A percentile compares a stretch with the other conserved stretches of the same genome.
These are phyloP conservation scores for Eumeta japonica DNA, from an alignment of 1,140 invertebrate species.

Conservation along the genomic window DNA sequence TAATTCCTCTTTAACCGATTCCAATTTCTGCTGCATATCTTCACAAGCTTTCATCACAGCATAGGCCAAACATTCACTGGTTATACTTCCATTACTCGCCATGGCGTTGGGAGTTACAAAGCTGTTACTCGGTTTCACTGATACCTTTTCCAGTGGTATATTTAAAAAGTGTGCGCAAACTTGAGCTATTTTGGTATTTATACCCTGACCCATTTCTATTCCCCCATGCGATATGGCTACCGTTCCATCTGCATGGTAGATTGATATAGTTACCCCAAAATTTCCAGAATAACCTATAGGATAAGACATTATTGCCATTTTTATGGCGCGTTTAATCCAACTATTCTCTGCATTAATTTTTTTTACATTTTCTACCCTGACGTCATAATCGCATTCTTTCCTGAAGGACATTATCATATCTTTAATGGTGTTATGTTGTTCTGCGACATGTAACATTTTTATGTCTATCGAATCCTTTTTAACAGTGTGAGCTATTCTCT, in stretches of 20 bases:
- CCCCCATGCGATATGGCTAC: constrained; percentile 69
- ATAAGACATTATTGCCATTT: constrained; percentile 60
- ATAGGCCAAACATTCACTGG: constrained; percentile 68
- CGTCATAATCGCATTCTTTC: constrained; percentile 57
- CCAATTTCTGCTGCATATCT: constrained; percentile 62
- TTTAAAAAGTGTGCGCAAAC: constrained; percentile 72
- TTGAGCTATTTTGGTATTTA: constrained; percentile 75
- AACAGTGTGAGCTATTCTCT: constrained; percentile 70
- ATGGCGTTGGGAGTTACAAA: constrained; percentile 66
- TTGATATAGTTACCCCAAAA: constrained; percentile 60
- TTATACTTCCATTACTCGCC: constrained; percentile 69
- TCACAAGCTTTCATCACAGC: constrained; percentile 70
- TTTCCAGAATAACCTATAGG: constrained; percentile 51
- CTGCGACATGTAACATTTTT: constrained; percentile 61
- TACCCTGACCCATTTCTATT: constrained; percentile 73
- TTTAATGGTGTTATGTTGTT: constrained; percentile 40
- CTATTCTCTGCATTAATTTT: constrained; percentile 56
- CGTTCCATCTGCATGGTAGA: constrained; percentile 68
- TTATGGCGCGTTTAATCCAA: constrained; percentile 67
- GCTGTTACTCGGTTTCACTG: constrained; percentile 67
- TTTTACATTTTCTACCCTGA: constrained; percentile 45
- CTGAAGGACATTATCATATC: constrained; percentile 56
- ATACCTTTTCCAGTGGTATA: constrained; percentile 69
- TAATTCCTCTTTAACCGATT: constrained; percentile 62
- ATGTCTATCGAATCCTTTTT: constrained; percentile 71